Percentiles rank a stretch among this genome's conserved stretches.
These are phyloP conservation scores for Brienomyrus brachyistius DNA, from an alignment of 2,113 vertebrate species.

Conservation along the genomic window DNA sequence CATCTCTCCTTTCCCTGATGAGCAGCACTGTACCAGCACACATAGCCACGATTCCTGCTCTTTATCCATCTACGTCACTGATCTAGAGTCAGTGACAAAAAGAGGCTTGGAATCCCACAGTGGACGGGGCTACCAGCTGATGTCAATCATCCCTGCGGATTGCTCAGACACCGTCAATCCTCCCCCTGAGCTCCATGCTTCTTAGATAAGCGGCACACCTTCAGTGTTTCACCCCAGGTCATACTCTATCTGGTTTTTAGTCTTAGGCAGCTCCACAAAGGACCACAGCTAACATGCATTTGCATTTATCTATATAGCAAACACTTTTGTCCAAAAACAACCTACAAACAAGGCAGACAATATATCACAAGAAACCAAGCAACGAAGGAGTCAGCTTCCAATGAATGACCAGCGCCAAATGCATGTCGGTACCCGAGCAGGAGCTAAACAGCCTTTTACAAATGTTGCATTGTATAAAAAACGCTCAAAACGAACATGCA, in stretches of 20 bases:
- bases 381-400: background rate
- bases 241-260: background rate
- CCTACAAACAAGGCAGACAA: background rate
- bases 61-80: background rate
- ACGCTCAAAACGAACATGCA: background rate
- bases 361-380: background rate
- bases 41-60: background rate
- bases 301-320: background rate
- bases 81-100: background rate
- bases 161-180: background rate
- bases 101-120: background rate
- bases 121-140: background rate
- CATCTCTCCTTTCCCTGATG: background rate
- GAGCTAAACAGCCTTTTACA: background rate
- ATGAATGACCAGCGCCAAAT: background rate
- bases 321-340: background rate
- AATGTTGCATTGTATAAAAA: background rate
- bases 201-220: background rate
- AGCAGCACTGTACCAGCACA: background rate
- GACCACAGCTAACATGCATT: background rate
- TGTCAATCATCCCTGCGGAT: background rate
- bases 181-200: background rate
- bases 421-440: background rate
- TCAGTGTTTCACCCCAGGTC: background rate
- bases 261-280: background rate